Evolutionary conservation across 2,113 vertebrate species (phyloP).

Genomic region (Sterna hirundo): DNA sequence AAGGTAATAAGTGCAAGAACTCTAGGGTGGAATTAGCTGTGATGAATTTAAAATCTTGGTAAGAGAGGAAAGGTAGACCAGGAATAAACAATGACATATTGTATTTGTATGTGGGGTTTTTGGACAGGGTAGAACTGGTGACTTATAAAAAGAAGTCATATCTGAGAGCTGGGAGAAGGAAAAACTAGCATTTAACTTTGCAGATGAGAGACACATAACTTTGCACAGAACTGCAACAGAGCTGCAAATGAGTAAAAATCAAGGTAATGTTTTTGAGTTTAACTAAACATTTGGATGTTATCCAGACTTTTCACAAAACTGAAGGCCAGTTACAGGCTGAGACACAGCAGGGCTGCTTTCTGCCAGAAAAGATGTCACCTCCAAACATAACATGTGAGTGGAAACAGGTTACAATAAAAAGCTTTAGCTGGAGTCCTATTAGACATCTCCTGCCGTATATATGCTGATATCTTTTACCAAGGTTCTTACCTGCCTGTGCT

Average conservation of each 20-base stretch:
- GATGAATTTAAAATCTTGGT: background rate
- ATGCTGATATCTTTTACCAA: background rate
- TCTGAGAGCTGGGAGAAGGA: background rate
- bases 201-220: background rate
- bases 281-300: background rate
- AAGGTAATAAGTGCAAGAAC: background rate
- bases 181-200: background rate
- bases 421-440: background rate
- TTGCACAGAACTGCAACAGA: background rate
- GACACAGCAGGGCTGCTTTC: background rate
- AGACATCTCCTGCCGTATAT: background rate
- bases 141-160: background rate
- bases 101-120: background rate
- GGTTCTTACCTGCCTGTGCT: background rate
- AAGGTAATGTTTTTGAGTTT: background rate
- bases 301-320: background rate
- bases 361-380: background rate
- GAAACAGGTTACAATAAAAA: background rate
- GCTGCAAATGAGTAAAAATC: background rate
- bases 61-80: background rate
- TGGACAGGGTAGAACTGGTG: background rate
- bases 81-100: background rate
- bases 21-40: background rate
- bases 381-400: background rate
- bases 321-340: background rate